Evolutionary conservation across 2,113 vertebrate species (phyloP).

Genomic region (Numenius arquata): DNA sequence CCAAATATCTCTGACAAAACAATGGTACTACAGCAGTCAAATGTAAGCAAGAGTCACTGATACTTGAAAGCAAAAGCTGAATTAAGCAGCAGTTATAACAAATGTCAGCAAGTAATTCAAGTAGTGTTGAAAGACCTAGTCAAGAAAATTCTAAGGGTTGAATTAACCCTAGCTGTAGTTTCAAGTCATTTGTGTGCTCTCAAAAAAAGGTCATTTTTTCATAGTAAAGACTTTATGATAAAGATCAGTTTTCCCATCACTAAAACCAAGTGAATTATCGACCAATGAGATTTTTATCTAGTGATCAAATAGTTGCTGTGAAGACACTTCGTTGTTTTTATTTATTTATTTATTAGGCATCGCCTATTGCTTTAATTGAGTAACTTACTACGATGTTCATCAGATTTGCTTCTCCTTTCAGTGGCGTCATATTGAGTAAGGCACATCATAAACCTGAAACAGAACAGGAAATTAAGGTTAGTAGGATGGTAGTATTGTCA

Average conservation of each 20-base stretch:
- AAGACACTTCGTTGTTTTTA: not conserved
- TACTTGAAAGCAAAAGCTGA: not conserved
- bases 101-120: not conserved
- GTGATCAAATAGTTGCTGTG: not conserved
- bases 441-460: not conserved
- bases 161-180: not conserved
- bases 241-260: not conserved
- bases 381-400: not conserved
- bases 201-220: not conserved
- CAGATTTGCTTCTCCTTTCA: not conserved
- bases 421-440: not conserved
- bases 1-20: not conserved
- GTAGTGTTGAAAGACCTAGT: not conserved
- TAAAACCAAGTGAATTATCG: not conserved
- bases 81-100: not conserved
- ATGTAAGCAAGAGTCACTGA: not conserved
- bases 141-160: not conserved
- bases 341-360: not conserved
- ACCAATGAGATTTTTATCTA: not conserved
- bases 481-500: not conserved
- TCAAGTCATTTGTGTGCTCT: not conserved
- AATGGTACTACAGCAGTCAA: not conserved
- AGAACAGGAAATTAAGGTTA: not conserved
- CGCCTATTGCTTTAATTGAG: not conserved
- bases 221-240: not conserved